These are phyloP conservation scores for Montipora foliosa DNA, from an alignment of 64 coral and sea anemone species.

Conservation along the genomic window DNA sequence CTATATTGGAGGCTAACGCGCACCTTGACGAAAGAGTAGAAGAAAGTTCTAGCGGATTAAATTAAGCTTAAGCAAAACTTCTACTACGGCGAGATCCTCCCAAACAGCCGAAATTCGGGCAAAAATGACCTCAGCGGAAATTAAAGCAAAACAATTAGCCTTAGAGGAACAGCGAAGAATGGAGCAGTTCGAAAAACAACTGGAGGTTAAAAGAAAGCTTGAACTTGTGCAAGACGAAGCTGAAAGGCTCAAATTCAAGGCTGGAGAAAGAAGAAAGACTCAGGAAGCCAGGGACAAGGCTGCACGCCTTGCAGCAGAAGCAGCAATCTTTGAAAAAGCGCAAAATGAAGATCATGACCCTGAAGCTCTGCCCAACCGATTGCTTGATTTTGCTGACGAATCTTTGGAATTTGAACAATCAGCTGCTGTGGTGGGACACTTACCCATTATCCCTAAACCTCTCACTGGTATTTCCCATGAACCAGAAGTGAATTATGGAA, in stretches of 20 bases:
- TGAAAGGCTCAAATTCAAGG: slow-evolving; percentile 1
- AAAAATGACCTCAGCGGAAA: slow-evolving; percentile 7
- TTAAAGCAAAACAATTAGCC: slow-evolving; percentile 26
- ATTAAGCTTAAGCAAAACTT: neutral
- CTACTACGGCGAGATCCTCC: neutral
- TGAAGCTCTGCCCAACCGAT: neutral
- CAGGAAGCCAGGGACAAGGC: slow-evolving; percentile 18
- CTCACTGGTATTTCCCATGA: neutral
- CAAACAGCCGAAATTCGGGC: neutral
- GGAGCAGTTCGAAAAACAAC: neutral
- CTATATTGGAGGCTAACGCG: neutral
- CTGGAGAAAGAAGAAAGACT: slow-evolving; percentile 19
- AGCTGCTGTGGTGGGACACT: no score
- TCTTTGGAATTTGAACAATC: neutral
- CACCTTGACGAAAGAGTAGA: neutral
- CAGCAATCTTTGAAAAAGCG: neutral
- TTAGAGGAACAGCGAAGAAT: neutral
- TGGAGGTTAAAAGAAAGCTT: neutral
- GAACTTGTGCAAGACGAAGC: neutral
- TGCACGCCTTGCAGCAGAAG: slow-evolving; percentile 3
- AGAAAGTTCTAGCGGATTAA: neutral
- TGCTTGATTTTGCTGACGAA: slow-evolving; percentile 13
- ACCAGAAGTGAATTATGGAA: neutral
- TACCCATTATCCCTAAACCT: neutral
- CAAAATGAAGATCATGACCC: neutral